Evolutionary conservation across 2,113 vertebrate species (phyloP).

Genomic region (Chloroceryle aenea): DNA sequence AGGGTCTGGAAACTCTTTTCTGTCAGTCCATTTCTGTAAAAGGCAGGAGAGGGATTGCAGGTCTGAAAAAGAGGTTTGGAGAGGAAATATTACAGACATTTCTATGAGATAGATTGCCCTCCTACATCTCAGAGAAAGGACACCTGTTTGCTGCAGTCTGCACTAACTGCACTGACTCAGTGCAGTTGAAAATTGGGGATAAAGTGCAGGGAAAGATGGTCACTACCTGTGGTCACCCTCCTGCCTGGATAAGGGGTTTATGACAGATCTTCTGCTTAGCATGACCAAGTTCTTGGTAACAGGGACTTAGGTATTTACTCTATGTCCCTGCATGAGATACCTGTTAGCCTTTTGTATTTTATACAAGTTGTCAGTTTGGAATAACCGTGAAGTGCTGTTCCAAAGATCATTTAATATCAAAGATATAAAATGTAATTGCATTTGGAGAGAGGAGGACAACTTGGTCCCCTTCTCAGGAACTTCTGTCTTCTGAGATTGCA

Average conservation of each 20-base stretch:
- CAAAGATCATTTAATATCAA: constrained; percentile 23
- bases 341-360: neutral
- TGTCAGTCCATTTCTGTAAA: neutral
- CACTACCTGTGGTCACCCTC: neutral
- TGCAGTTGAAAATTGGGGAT: neutral
- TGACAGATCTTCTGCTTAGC: neutral
- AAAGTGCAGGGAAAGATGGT: neutral
- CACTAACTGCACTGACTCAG: neutral
- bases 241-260: neutral
- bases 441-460: neutral
- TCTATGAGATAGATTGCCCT: neutral
- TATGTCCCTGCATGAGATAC: neutral
- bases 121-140: neutral
- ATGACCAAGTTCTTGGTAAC: neutral
- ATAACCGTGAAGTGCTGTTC: neutral
- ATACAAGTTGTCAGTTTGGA: neutral
- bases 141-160: neutral
- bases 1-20: neutral
- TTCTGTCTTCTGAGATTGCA: neutral
- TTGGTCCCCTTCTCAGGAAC: neutral
- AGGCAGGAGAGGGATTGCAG: neutral
- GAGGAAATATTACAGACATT: neutral
- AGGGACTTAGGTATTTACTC: neutral
- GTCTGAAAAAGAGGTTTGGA: neutral
- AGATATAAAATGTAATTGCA: neutral